Evolutionary conservation across 2,888 invertebrate species (phyloP), one percentile per base, ranked within the genome.

Genomic region (Poecilobothrus nobilitatus): DNA sequence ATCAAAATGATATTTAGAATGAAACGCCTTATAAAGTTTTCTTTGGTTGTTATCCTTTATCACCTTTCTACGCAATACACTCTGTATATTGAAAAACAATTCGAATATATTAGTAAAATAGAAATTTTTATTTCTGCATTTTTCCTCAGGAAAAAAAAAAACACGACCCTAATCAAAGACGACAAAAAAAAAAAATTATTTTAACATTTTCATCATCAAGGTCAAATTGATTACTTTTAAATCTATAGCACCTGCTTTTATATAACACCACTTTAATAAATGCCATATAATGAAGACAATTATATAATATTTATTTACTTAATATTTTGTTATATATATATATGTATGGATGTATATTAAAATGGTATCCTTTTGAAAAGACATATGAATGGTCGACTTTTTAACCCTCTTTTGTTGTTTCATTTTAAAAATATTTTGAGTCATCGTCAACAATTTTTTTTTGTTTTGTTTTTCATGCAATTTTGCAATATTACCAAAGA

Each of bases 331-430:
- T 41, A 9, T 15, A 41, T 41, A 15, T 41, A 41, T 15, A 12
- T 53, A 18, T 53, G 18, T n/a, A 53, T 53, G 18, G 4, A 10
- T 53, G 2, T 53, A 18, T 53, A 18, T 53, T 18, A 1, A 53
- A 53, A 53, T 53, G 9, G 15, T 53, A 15, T 1, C 53, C 53
- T 53, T 53, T 53, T 6, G 2, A 53, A 18, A 12, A 15, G 18
- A n/a, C 53, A 53, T 53, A 53, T 53, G 53, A 18, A 53, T 53
- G 53, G 53, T 53, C 53, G 53, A n/a, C 53, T 53, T 53, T 53
- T 53, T 18, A 12, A 53, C 53, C 53, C 53, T 53, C 53, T 53
- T 53, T 53, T 53, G 7, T 53, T 53, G 6, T 53, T 53, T 53
- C 2, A 5, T 53, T 53, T 6, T 53, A 18, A 6, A 18, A 18